phyloP scores from a whole-genome alignment of 2,113 vertebrate genomes.

The Fulmarus glacialis region DNA sequence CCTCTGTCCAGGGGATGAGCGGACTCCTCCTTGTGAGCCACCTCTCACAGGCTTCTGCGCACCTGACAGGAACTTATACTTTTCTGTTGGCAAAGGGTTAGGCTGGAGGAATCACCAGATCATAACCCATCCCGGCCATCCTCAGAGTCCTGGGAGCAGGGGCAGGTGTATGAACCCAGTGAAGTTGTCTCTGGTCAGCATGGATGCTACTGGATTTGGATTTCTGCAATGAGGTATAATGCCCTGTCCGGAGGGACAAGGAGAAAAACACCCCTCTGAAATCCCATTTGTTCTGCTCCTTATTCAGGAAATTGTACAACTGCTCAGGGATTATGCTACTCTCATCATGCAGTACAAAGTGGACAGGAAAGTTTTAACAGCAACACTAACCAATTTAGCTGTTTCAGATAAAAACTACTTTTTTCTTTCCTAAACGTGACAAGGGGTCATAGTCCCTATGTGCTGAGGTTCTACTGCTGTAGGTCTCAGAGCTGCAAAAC shows the following conservation, averaged over 20 bases:
- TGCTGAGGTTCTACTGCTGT: background rate
- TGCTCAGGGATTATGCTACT: background rate
- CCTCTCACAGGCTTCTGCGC: background rate
- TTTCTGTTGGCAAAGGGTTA: background rate
- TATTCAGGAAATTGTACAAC: background rate
- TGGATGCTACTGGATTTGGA: background rate
- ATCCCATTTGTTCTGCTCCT: background rate
- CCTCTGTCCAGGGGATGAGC: background rate
- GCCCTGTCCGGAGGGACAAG: constrained; percentile 30
- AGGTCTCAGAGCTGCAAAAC: constrained; percentile 5
- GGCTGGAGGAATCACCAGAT: background rate
- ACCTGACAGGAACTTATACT: background rate
- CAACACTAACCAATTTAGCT: background rate
- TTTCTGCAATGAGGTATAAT: constrained; percentile 1
- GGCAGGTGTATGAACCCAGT: background rate
- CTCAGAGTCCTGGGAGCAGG: background rate
- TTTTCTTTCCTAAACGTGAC: background rate
- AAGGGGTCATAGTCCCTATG: background rate
- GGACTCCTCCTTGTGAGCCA: background rate
- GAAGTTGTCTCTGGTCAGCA: background rate
- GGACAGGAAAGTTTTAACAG: background rate
- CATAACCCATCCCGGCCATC: rapidly evolving
- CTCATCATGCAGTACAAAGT: background rate
- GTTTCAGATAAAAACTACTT: background rate
- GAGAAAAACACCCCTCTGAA: constrained; percentile 16